Percentiles rank a stretch among this genome's conserved stretches.
Conservation (phyloP, 2,797 vertebrate genomes). For the Gambelia wislizenii region DNA sequence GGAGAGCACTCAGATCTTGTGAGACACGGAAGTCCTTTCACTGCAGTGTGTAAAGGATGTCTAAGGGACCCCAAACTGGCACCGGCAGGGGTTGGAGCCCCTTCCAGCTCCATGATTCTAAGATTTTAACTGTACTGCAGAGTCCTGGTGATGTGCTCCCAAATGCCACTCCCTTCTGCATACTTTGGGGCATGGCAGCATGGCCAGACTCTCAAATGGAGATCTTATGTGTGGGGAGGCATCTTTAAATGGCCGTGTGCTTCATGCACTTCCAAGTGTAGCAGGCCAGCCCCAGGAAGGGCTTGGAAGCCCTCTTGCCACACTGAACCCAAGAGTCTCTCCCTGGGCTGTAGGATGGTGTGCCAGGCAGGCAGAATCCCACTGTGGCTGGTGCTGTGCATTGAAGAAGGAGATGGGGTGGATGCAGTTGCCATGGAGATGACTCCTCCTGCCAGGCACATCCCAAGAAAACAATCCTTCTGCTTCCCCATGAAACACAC, state of each 20-base stretch:
- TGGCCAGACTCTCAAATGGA: too few species aligned
- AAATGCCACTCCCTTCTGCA: not conserved
- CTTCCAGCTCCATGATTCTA: too few species aligned
- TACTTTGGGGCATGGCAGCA: too few species aligned
- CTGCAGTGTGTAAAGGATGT: not conserved
- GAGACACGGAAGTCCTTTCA: not conserved
- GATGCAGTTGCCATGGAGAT: not conserved
- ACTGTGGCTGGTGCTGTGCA: not conserved
- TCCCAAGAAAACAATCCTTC: not conserved
- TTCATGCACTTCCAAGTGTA: too few species aligned
- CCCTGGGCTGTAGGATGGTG: not conserved
- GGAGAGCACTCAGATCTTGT: not conserved
- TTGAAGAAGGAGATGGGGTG: not conserved
- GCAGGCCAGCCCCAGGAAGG: too few species aligned
- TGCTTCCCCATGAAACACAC: not conserved
- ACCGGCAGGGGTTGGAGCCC: too few species aligned
- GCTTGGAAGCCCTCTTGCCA: too few species aligned
- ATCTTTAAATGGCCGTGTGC: not conserved
- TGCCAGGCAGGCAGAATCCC: not conserved
- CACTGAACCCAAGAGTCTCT: not conserved
- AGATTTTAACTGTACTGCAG: not conserved
- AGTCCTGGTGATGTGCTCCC: not conserved
- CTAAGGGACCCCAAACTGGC: not conserved
- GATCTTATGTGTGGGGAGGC: too few species aligned
- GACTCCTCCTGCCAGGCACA: not conserved